These are phyloP conservation scores for Melanotaenia trifasciata DNA, from an alignment of 2,797 vertebrate species.

Conservation along the genomic window DNA sequence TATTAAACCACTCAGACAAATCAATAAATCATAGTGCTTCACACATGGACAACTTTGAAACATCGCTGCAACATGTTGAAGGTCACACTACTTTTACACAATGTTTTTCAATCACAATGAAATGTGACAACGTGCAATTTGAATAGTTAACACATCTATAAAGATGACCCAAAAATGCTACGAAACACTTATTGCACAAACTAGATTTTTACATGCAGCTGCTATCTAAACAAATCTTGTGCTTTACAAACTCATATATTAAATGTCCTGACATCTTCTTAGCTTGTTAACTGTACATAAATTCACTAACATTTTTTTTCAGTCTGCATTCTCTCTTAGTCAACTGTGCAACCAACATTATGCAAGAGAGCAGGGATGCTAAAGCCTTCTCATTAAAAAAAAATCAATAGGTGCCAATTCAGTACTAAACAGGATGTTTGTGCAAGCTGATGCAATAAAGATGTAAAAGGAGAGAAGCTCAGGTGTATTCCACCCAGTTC, in stretches of 20 bases:
- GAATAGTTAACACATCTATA: conserved; percentile 27
- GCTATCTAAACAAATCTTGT: background rate
- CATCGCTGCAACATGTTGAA: conserved; percentile 45
- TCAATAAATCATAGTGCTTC: conserved; percentile 61
- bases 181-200: conserved; percentile 9
- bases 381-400: background rate
- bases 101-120: conserved; percentile 43
- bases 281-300: background rate
- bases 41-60: conserved; percentile 48
- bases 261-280: background rate
- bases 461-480: conserved; percentile 6
- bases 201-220: conserved; percentile 5
- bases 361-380: background rate
- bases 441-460: background rate
- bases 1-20: conserved; percentile 44
- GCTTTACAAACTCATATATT: conserved; percentile 1
- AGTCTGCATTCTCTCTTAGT: conserved; percentile 2
- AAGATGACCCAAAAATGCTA: conserved; percentile 38
- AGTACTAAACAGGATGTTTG: conserved; percentile 6
- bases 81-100: conserved; percentile 17
- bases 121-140: conserved; percentile 35
- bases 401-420: conserved; percentile 11
- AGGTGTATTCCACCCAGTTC: background rate
- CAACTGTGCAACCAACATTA: conserved; percentile 8
- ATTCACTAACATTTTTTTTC: background rate